Evolutionary conservation across 2,888 invertebrate species (phyloP).

Genomic region (Scaptomyza caliginosa): DNA sequence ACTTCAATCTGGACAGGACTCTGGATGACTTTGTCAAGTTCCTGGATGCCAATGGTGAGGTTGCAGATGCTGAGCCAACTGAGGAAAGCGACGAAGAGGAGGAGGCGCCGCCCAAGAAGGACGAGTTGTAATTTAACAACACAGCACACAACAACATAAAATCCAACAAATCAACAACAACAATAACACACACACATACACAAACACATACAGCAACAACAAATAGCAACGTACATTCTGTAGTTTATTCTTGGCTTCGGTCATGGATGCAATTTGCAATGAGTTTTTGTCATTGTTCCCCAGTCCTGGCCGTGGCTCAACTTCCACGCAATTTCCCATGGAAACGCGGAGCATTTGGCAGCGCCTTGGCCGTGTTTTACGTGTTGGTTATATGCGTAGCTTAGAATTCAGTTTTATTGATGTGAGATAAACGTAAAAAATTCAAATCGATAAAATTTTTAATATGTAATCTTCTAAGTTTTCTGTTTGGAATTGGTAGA

Average conservation of each 20-base stretch:
- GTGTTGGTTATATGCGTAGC: constrained; percentile 29
- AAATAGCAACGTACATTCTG: constrained; percentile 77
- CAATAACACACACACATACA: constrained; percentile 48
- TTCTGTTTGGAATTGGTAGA: constrained; percentile 76
- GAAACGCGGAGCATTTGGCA: constrained; percentile 32
- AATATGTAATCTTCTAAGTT: constrained; percentile 72
- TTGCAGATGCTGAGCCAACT: constrained; percentile 85
- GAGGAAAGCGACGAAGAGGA: constrained; percentile 79
- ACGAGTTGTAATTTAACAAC: constrained; percentile 83
- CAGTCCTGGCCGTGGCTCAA: constrained; percentile 41
- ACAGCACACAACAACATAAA: constrained; percentile 35
- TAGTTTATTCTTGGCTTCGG: constrained; percentile 68
- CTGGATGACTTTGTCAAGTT: constrained; percentile 96
- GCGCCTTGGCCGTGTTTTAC: constrained; percentile 23
- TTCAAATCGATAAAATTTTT: constrained; percentile 64
- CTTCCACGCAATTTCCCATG: constrained; percentile 16
- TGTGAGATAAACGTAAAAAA: constrained; percentile 51
- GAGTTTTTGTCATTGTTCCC: constrained; percentile 67
- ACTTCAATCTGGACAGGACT: constrained; percentile 98
- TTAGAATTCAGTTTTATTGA: constrained; percentile 73
- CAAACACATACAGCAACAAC: constrained; percentile 36
- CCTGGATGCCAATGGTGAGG: constrained; percentile 94
- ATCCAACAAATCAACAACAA: constrained; percentile 56
- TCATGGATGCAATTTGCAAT: constrained; percentile 50
- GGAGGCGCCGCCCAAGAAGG: constrained; percentile 82